Evolutionary conservation across 2,888 invertebrate species (phyloP).

Genomic region (Baronia brevicornis): DNA sequence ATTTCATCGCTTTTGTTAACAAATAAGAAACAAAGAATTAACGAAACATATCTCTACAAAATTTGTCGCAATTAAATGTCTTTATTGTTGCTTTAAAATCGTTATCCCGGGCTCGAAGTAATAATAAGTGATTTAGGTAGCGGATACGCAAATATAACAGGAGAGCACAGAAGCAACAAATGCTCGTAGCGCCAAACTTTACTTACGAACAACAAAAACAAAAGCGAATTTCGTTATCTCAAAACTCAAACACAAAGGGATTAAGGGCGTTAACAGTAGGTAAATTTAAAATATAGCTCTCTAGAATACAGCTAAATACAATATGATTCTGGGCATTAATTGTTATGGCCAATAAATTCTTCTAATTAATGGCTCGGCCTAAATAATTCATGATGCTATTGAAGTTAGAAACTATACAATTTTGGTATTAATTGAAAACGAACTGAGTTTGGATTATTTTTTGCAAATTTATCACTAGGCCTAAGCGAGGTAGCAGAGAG

Average conservation of each 20-base stretch:
- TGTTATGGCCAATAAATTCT: constrained; percentile 36
- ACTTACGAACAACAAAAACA: constrained; percentile 10
- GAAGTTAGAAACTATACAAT: constrained; percentile 54
- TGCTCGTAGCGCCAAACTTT: constrained; percentile 5
- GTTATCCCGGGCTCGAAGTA: constrained; percentile 7
- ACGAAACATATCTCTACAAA: too few species aligned
- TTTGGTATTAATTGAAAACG: constrained; percentile 64
- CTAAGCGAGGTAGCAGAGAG: constrained; percentile 40
- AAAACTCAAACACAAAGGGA: constrained; percentile 12
- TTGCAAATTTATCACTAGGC: constrained; percentile 61
- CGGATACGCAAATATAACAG: constrained; percentile 10
- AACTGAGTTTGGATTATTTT: constrained; percentile 61
- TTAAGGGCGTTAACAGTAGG: constrained; percentile 5
- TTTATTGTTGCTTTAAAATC: constrained; percentile 5
- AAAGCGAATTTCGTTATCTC: constrained; percentile 10
- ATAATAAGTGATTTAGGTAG: constrained; percentile 11
- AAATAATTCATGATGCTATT: constrained; percentile 45
- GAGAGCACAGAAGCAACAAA: constrained; percentile 1
- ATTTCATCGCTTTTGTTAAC: too few species aligned
- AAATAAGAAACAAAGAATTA: too few species aligned
- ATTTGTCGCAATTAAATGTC: constrained; percentile 3
- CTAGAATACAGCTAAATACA: constrained; percentile 10
- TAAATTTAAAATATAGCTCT: constrained; percentile 7
- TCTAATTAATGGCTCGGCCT: constrained; percentile 40
- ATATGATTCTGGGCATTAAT: constrained; percentile 25